These are phyloP conservation scores for Passer domesticus DNA, from an alignment of 2,113 vertebrate species.

Conservation along the genomic window DNA sequence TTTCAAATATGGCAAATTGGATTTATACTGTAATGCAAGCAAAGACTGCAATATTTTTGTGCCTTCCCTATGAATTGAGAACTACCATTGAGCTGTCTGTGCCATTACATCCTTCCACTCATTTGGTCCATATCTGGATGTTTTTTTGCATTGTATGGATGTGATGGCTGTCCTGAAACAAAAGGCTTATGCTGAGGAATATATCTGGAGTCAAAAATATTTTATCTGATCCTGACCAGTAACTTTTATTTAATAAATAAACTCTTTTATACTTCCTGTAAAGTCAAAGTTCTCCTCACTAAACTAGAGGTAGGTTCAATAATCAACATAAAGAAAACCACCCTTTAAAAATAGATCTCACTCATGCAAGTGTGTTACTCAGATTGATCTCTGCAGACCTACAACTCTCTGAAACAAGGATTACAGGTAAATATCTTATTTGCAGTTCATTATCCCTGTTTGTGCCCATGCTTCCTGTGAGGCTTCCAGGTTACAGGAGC, in stretches of 20 bases:
- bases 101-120: background rate
- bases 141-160: background rate
- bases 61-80: background rate
- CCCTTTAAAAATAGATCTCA: background rate
- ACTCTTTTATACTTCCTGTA: background rate
- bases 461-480: background rate
- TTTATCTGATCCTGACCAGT: background rate
- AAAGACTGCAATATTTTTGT: background rate
- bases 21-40: background rate
- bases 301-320: background rate
- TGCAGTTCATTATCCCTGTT: background rate
- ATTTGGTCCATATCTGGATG: background rate
- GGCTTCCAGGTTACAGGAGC: background rate
- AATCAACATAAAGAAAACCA: background rate
- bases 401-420: background rate
- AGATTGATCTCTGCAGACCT: background rate
- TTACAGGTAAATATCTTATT: background rate
- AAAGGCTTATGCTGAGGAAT: background rate
- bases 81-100: background rate
- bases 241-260: background rate
- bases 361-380: background rate
- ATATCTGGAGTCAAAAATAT: background rate
- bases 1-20: background rate
- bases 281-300: background rate
- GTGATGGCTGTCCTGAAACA: background rate